These are phyloP conservation scores for Paramuricea clavata DNA, from an alignment of 92 coral and sea anemone genomes.

Conservation along the genomic window DNA sequence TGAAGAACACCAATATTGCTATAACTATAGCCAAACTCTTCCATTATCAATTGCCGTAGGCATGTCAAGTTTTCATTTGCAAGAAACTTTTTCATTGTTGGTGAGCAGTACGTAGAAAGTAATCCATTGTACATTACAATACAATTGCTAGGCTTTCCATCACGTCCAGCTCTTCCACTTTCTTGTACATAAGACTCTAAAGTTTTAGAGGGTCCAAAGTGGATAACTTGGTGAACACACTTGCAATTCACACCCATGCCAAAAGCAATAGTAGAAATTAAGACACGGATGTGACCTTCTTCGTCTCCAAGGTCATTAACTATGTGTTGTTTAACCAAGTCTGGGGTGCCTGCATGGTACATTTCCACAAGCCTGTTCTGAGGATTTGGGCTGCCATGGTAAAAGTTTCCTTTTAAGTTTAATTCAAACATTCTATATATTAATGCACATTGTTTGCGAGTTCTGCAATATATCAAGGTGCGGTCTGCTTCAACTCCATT, in stretches of 20 bases:
- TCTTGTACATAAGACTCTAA: slow-evolving; percentile 36
- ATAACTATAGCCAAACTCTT: slow-evolving; percentile 27
- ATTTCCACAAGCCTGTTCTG: slow-evolving; percentile 72
- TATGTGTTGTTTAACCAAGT: slow-evolving; percentile 67
- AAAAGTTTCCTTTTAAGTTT: slow-evolving; percentile 63
- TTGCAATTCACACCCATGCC: slow-evolving; percentile 47
- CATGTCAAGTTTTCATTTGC: slow-evolving; percentile 14
- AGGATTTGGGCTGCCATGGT: slow-evolving; percentile 51
- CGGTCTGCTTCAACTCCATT: slow-evolving; percentile 60
- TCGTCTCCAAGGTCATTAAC: slow-evolving; percentile 55
- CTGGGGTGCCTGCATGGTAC: slow-evolving; percentile 85
- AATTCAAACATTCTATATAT: slow-evolving; percentile 75
- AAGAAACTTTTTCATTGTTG: not conserved
- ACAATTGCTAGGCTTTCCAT: slow-evolving; percentile 15
- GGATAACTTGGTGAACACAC: slow-evolving; percentile 23
- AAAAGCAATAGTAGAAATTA: slow-evolving; percentile 54
- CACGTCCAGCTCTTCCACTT: slow-evolving; percentile 36
- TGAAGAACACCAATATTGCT: slow-evolving; percentile 3
- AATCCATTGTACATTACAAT: slow-evolving; percentile 23
- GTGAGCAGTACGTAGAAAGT: not conserved
- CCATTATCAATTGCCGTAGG: slow-evolving; percentile 15
- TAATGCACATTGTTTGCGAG: slow-evolving; percentile 79
- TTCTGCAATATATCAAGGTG: slow-evolving; percentile 79
- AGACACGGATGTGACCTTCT: slow-evolving; percentile 58
- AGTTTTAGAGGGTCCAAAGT: slow-evolving; percentile 24